Conservation (phyloP, 1,140 invertebrate species). For the Formica exsecta region DNA sequence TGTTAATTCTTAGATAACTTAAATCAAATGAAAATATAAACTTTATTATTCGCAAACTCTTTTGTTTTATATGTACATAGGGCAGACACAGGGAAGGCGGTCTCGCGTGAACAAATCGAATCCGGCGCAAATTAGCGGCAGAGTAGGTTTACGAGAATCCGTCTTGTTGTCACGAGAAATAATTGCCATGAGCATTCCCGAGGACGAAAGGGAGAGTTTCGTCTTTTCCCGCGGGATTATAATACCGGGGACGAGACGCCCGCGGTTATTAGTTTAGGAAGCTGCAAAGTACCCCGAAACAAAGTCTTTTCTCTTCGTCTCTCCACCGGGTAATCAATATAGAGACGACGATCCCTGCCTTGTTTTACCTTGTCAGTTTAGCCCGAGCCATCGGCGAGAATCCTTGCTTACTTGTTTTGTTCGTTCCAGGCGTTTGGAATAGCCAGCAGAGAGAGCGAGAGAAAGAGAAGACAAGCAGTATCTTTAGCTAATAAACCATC, state of each 20-base stretch:
- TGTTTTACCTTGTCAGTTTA: conserved; percentile 74
- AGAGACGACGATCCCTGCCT: conserved; percentile 74
- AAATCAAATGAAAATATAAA: conserved; percentile 47
- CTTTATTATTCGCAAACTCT: conserved; percentile 59
- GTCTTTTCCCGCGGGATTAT: conserved; percentile 70
- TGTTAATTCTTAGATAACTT: conserved; percentile 24
- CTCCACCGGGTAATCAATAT: conserved; percentile 83
- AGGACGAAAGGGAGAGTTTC: conserved; percentile 36
- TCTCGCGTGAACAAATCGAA: conserved; percentile 70
- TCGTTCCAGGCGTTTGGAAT: conserved; percentile 44
- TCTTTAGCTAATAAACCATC: conserved; percentile 70
- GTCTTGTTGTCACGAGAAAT: conserved; percentile 75
- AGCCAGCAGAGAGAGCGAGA: not conserved
- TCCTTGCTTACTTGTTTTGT: conserved; percentile 65
- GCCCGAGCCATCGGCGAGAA: conserved; percentile 42
- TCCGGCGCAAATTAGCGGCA: conserved; percentile 79
- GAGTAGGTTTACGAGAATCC: conserved; percentile 59
- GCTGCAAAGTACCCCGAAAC: conserved; percentile 81
- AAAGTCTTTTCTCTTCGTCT: conserved; percentile 73
- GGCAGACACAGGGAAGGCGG: conserved; percentile 7
- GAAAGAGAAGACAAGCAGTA: conserved; percentile 32
- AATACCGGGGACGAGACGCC: conserved; percentile 74
- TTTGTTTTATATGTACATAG: not conserved
- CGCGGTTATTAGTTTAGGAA: conserved; percentile 85
- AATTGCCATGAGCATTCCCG: conserved; percentile 70